Percentiles rank a stretch among this genome's conserved stretches.
Conservation (phyloP, 2,113 vertebrate species). For the Brevimyrus niger region DNA sequence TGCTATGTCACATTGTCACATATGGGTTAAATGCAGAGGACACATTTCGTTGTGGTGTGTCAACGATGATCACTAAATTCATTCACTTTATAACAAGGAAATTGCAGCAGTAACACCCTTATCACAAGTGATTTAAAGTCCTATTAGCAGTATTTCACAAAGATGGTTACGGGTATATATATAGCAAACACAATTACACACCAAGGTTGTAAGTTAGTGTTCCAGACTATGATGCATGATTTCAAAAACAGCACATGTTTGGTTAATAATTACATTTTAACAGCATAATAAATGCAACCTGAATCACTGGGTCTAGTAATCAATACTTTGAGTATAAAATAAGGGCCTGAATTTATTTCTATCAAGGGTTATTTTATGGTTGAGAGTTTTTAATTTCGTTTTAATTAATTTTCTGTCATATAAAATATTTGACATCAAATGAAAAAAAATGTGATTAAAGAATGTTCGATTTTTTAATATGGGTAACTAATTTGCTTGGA, state of each 20-base stretch:
- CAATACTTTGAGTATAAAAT: slow-evolving; percentile 28
- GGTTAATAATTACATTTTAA: slow-evolving; percentile 58
- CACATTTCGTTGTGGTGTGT: too few species aligned
- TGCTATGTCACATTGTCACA: too few species aligned
- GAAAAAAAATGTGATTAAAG: background rate
- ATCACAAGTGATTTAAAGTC: slow-evolving; percentile 54
- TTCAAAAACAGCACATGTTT: slow-evolving; percentile 47
- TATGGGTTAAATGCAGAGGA: too few species aligned
- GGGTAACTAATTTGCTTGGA: slow-evolving; percentile 3
- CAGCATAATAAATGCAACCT: slow-evolving; percentile 49
- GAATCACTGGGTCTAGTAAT: slow-evolving; percentile 40
- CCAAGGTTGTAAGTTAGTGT: slow-evolving; percentile 49
- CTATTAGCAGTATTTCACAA: slow-evolving; percentile 48
- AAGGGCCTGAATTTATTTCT: slow-evolving; percentile 16
- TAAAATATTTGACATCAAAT: background rate
- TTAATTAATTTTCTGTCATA: slow-evolving; percentile 32
- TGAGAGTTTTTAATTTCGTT: background rate
- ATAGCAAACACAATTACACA: slow-evolving; percentile 46
- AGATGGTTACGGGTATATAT: slow-evolving; percentile 48
- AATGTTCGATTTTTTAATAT: background rate
- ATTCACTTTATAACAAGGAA: slow-evolving; percentile 46
- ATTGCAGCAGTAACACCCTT: slow-evolving; percentile 51
- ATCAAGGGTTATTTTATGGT: slow-evolving; percentile 4
- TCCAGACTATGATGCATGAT: slow-evolving; percentile 48
- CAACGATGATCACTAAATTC: too few species aligned